Percentiles rank a stretch among this genome's conserved stretches.
These are phyloP conservation scores for Scrobipalpa atriplicella DNA, from an alignment of 2,888 invertebrate genomes.

Conservation along the genomic window DNA sequence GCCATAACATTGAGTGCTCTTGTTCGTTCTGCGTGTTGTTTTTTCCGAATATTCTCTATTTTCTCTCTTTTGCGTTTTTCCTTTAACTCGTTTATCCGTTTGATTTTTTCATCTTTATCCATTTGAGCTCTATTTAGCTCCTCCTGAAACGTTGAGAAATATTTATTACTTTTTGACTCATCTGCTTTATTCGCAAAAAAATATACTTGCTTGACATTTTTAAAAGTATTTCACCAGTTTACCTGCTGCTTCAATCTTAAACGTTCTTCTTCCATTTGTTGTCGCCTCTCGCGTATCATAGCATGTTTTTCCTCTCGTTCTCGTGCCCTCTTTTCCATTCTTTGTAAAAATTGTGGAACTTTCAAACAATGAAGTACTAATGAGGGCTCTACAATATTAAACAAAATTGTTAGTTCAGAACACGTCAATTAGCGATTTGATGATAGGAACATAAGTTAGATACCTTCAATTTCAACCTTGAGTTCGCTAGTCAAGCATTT, in stretches of 20 bases:
- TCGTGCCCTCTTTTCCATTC: constrained; percentile 88
- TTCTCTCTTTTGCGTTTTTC: constrained; percentile 84
- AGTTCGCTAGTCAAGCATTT: constrained; percentile 78
- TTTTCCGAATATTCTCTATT: constrained; percentile 83
- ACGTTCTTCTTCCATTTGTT: constrained; percentile 76
- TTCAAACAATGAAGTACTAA: constrained; percentile 76
- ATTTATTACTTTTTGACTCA: background rate
- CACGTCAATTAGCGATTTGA: background rate
- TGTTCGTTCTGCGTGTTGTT: constrained; percentile 74
- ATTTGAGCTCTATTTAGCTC: constrained; percentile 77
- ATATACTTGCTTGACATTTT: background rate
- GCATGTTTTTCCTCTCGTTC: constrained; percentile 84
- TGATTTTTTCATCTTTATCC: constrained; percentile 84
- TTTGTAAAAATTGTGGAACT: constrained; percentile 86
- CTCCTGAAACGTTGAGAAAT: constrained; percentile 49
- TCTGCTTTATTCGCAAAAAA: background rate
- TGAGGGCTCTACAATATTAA: constrained; percentile 58
- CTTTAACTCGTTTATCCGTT: constrained; percentile 83
- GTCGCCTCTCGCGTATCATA: constrained; percentile 71
- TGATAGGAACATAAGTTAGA: background rate
- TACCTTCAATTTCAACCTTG: constrained; percentile 74
- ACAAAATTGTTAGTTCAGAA: background rate
- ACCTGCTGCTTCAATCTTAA: constrained; percentile 75
- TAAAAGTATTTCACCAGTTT: constrained; percentile 20
- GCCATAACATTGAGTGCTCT: constrained; percentile 77